Base-by-base conservation (phyloP, 1,140 invertebrate species). In the Drosophila pachea region DNA sequence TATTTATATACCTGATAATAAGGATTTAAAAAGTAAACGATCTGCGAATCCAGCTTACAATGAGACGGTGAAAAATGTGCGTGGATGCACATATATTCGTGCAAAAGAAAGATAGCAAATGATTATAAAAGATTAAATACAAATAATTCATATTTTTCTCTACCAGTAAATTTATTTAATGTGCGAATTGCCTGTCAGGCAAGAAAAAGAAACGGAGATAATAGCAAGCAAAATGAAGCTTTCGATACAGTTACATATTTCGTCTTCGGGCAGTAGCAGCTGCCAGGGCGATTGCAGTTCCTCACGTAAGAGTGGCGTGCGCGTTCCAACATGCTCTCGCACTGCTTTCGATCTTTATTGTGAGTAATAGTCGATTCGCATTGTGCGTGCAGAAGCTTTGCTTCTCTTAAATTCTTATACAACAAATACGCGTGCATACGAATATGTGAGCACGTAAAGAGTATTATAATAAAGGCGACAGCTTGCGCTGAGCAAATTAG, bases 371-470 rank as follows among this genome's bases (percentile, higher is more conserved):
- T 22, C 22, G 22, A 22, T 22, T 22, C 22, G 22, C 22, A 22
- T 22, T 3, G 22, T 3, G 22, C 22, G 22, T 22, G 22, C 22
- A 22, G 22, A 22, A 22, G 22, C 22, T 22, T 22, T 1, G 22
- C 22, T 22, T 22, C 22, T 22, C 22, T 22, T 22, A 22, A 22
- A 22, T 22, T 22, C 22, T 3, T 22, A 22, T 22, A 22, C 22
- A 22, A 22, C 22, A 22, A 22, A 22, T 22, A 22, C 22, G 22
- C 22, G 3, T 22, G 22, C 22, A 22, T 22, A 22, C 12, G 11
- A 11, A n/a, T 22, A 60, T 4, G 58, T 5, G 29, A 61, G 32
- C 42, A 61, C 31, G 12, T 50, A 12, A 0, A 50, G 33, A 32
- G 29, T 11, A 32, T 16, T 11, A 32, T 16, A 14, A 33, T 7